A percentile compares a stretch with the other conserved stretches of the same genome.
These are phyloP conservation scores for Lepidurus packardi DNA, from an alignment of 1,140 invertebrate species.

Conservation along the genomic window DNA sequence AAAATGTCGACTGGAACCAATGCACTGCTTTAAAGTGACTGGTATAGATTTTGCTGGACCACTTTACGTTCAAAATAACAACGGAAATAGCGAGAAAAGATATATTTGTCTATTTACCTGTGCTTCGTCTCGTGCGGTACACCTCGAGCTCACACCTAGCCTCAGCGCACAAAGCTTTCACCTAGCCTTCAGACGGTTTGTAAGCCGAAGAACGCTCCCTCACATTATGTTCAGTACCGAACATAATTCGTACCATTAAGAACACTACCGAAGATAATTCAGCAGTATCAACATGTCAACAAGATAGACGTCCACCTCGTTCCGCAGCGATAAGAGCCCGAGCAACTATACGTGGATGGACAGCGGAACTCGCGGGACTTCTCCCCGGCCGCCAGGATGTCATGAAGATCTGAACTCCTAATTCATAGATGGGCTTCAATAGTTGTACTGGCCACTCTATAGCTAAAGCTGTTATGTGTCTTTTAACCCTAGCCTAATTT, in stretches of 20 bases:
- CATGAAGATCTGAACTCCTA: not conserved
- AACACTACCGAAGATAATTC: not conserved
- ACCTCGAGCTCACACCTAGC: conserved; percentile 42
- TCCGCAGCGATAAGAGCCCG: not conserved
- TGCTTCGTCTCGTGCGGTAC: conserved; percentile 41
- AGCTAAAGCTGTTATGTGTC: too few species aligned
- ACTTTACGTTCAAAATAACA: conserved; percentile 39
- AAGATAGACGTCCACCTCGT: not conserved
- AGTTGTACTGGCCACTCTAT: too few species aligned
- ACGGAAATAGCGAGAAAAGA: conserved; percentile 42
- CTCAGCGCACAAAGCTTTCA: conserved; percentile 41
- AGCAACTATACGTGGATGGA: conserved; percentile 5
- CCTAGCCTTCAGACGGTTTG: conserved; percentile 41
- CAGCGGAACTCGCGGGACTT: conserved; percentile 2
- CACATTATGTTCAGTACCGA: conserved; percentile 35
- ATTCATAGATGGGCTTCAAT: too few species aligned
- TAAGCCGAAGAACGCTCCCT: conserved; percentile 40
- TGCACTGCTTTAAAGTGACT: conserved; percentile 32
- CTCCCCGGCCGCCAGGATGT: not conserved
- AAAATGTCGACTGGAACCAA: conserved; percentile 3
- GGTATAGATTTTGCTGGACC: conserved; percentile 44
- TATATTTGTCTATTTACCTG: conserved; percentile 44
- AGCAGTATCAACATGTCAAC: not conserved
- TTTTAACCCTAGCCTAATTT: too few species aligned
- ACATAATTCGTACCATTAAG: too few species aligned